Base-by-base conservation (phyloP, 2,888 invertebrate genomes). In the Furcula furcula region DNA sequence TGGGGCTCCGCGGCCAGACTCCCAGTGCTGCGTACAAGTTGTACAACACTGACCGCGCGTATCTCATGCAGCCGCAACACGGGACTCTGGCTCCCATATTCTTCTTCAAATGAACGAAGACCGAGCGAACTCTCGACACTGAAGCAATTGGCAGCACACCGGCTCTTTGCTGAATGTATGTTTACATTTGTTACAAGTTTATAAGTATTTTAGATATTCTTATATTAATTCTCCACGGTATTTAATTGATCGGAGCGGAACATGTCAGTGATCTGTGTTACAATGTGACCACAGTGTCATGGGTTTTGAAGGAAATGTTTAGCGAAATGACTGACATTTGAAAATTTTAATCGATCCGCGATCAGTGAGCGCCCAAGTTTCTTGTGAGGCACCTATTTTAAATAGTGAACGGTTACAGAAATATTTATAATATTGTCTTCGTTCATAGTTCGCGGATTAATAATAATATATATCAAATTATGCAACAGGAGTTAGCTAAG, bases 141-240 rank as follows among this genome's bases (percentile, higher is more conserved):
- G 71, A 74, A 75, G 65, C 74, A 55, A 76, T 76, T 69, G 79
- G 76, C 76, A 65, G 67, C 65, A 61, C 66, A 62, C 62, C 71
- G 26, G 26, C 74, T 65, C 73, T 66, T 76, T 55, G 59, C 58
- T 48, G 59, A 58, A 74, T 74, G 76, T 86, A 87, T 85, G 85
- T 88, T 87, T 88, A 88, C 88, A 88, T 88, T 88, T 88, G 88
- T 88, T 88, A 88, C 87, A 68, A 87, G 87, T 88, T 88, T 86
- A 88, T 86, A 85, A 90, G 91, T 91, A 91, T 91, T 91, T 91
- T 91, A 91, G 91, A 91, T 91, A 91, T 91, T 91, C 91, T 91
- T 91, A 91, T 88, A 88, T 91, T 91, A 91, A 91, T 90, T 90
- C 90, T 91, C 91, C 84, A 83, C 77, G 84, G 75, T 81, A 80